Evolutionary conservation across 2,113 vertebrate genomes (phyloP).

Genomic region (Gracilinanus agilis): DNA sequence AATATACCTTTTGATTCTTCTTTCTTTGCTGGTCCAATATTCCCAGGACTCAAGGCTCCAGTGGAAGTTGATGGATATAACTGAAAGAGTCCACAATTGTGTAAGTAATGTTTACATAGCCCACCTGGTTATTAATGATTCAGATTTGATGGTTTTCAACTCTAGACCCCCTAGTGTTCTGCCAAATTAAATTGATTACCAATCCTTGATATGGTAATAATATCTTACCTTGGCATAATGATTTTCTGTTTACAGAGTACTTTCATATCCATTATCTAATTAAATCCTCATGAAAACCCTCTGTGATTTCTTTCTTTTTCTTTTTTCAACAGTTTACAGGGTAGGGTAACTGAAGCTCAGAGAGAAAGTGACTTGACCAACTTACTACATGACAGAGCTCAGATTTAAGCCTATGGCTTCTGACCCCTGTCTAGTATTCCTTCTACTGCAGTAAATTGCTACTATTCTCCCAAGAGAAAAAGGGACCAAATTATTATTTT

Average conservation of each 20-base stretch:
- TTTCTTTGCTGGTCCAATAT: constrained; percentile 68
- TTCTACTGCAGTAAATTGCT: background rate
- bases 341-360: background rate
- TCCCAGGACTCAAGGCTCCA: constrained; percentile 68
- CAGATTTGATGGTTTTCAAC: constrained; percentile 54
- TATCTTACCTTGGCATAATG: background rate
- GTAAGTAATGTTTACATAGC: constrained; percentile 43
- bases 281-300: background rate
- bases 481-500: background rate
- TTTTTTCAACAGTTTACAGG: background rate
- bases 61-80: constrained; percentile 18
- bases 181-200: constrained; percentile 45
- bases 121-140: constrained; percentile 41
- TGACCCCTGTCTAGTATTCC: background rate
- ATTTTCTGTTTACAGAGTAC: background rate
- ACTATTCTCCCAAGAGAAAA: background rate
- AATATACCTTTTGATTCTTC: constrained; percentile 60
- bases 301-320: background rate
- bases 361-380: background rate
- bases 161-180: constrained; percentile 27
- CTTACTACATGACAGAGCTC: background rate
- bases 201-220: constrained; percentile 41
- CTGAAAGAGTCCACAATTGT: constrained; percentile 58
- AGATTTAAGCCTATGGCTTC: background rate
- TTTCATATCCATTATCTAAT: background rate